Evolutionary conservation across 2,113 vertebrate species (phyloP).

Genomic region (Dermatemys mawii): DNA sequence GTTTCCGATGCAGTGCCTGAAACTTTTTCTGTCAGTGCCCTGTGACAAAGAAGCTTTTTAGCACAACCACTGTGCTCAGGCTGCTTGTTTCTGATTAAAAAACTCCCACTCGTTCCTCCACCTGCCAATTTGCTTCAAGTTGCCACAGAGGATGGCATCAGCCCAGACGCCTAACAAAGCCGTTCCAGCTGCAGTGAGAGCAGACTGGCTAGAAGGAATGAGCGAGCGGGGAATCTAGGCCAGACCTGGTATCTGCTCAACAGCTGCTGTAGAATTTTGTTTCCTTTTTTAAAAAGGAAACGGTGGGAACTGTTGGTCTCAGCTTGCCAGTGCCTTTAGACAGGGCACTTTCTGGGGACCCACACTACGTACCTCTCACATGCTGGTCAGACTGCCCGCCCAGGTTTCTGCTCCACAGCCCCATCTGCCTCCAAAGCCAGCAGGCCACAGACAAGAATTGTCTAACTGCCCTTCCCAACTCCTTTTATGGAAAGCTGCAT

Average conservation of each 20-base stretch:
- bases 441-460: neutral
- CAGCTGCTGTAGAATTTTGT: slow-evolving; percentile 46
- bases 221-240: neutral
- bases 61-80: fast-evolving
- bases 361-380: fast-evolving
- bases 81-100: neutral
- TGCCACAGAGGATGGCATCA: neutral
- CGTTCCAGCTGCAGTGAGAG: neutral
- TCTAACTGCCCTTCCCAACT: fast-evolving
- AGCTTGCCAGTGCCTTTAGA: neutral
- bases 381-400: fast-evolving
- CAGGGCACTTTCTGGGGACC: neutral
- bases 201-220: neutral
- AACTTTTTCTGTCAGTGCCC: neutral
- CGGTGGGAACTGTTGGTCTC: slow-evolving; percentile 34
- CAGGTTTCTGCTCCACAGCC: neutral
- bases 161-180: neutral
- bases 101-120: fast-evolving
- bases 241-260: slow-evolving; percentile 3
- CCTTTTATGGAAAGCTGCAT: fast-evolving
- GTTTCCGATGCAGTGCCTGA: neutral
- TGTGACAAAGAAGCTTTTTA: neutral
- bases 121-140: fast-evolving
- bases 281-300: slow-evolving; percentile 58
- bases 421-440: neutral